Evolutionary conservation across 2,797 vertebrate species (phyloP).

Genomic region (Sphenodon punctatus): DNA sequence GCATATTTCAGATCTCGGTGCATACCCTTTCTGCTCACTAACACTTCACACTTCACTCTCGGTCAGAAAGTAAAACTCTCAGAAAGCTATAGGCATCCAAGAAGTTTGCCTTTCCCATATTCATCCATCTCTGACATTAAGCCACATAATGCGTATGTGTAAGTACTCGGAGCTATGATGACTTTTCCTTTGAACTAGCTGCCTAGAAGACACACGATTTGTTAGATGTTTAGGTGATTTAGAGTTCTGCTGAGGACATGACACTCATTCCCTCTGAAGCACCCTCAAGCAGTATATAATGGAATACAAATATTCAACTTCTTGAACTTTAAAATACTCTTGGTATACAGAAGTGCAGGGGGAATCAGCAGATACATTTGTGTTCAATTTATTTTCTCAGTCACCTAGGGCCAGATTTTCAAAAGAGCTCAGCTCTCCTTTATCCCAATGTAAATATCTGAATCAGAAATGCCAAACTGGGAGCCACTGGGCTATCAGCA

Average conservation of each 20-base stretch:
- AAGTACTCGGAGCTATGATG: neutral
- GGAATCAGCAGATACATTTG: neutral
- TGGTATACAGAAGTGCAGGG: accelerated
- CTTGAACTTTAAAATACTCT: neutral
- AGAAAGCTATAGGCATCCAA: neutral
- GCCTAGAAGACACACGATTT: neutral
- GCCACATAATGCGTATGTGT: neutral
- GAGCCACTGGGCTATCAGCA: no score
- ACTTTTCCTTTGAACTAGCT: neutral
- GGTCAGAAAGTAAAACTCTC: constrained; percentile 5
- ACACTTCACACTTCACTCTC: constrained; percentile 18
- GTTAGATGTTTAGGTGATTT: neutral
- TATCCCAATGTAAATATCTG: no score
- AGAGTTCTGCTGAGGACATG: neutral
- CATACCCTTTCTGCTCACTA: neutral
- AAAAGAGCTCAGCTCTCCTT: no score
- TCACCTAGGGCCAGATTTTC: neutral
- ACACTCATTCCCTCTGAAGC: neutral
- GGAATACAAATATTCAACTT: constrained; percentile 5
- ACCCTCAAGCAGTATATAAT: accelerated
- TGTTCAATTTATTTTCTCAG: accelerated
- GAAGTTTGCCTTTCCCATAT: neutral
- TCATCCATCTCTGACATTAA: neutral
- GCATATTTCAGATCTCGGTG: neutral
- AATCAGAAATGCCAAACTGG: no score